Evolutionary conservation across 2,888 invertebrate genomes (phyloP), one percentile per base, ranked within the genome.

Genomic region (Corythucha ciliata): DNA sequence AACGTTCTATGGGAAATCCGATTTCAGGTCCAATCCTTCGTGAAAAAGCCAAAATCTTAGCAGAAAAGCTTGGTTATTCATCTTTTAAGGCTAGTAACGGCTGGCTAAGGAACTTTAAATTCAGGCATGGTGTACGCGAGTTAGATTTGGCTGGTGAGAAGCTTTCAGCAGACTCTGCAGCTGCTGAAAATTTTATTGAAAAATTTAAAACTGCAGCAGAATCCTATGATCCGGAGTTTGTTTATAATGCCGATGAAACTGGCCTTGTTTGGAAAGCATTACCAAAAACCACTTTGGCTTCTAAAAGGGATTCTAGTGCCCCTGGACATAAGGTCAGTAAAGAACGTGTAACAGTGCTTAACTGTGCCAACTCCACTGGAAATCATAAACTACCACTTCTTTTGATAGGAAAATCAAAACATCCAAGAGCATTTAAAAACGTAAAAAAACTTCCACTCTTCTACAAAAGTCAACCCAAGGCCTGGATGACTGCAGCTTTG

Each of bases 211-310:
- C 48, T 56, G 56, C 10, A 39, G 39, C 39, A 42, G 42, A 41
- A 24, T 41, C 41, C 41, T 29, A 29, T 29, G 29, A 29, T 29
- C 29, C 29, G 29, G 29, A 29, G 29, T 29, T 29, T 29, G 29
- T 29, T 29, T 29, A 29, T 29, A 29, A 29, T 29, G 29, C 52
- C 58, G n/a, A n/a, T n/a, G n/a, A n/a, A n/a, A n/a, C n/a, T n/a
- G n/a, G n/a, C n/a, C n/a, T 59, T 56, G 51, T 53, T 61, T 61
- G 57, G 59, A 60, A 61, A 58, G 58, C 58, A 46, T 57, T 61
- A 52, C n/a, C n/a, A n/a, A n/a, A n/a, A n/a, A n/a, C n/a, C n/a
- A 56, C 60, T 56, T 57, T 60, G 49, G 59, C 58, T 52, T 59
- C 60, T 48, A 54, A 55, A 54, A 51, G 55, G 56, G 39, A 57